Evolutionary conservation across 1,140 invertebrate species (phyloP), one percentile per base, ranked within the genome.

Genomic region (Anastatus disparis): DNA sequence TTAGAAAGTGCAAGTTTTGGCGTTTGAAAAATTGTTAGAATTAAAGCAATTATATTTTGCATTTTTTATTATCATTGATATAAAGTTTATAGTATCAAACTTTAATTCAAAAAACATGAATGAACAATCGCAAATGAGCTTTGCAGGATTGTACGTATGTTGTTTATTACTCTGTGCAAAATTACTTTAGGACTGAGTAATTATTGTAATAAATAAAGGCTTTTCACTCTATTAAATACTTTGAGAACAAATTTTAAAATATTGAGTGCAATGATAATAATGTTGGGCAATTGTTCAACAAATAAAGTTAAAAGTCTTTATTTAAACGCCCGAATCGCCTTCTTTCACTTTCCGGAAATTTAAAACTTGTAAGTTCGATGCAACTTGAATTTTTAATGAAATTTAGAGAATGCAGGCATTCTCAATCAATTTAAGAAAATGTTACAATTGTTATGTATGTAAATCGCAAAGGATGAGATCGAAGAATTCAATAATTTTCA

Each of bases 401-500:
- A 42, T 31, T 52, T 59, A 59, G 70, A 71, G 70, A 59, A 71
- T 61, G 70, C 70, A 58, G 70, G 70, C 70, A 46, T 71, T 71
- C 70, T 71, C 70, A 35, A n/a, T n/a, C n/a, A n/a, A n/a, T 35
- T 40, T 27, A 70, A 61, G 29, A 26, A 48, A 50, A 27, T 70
- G 3, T 20, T 63, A 64, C 42, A 9, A 35, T 55, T 63, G 44
- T 44, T 35, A 13, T 38, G 58, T 15, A 55, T 52, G n/a, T 8
- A 26, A 56, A 56, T 70, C 17, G 50, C 27, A 44, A 29, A 70
- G 20, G 55, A 70, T 63, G 1, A 27, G 38, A 40, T 29, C 31
- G 24, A 59, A 46, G 7, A 42, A 61, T 53, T 48, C 44, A 52
- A 63, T 70, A 46, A 72, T 46, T 72, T 67, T 62, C 56, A 61